These are phyloP conservation scores for Hirtodrosophila alboralis DNA, from an alignment of 2,888 invertebrate genomes.

Conservation along the genomic window DNA sequence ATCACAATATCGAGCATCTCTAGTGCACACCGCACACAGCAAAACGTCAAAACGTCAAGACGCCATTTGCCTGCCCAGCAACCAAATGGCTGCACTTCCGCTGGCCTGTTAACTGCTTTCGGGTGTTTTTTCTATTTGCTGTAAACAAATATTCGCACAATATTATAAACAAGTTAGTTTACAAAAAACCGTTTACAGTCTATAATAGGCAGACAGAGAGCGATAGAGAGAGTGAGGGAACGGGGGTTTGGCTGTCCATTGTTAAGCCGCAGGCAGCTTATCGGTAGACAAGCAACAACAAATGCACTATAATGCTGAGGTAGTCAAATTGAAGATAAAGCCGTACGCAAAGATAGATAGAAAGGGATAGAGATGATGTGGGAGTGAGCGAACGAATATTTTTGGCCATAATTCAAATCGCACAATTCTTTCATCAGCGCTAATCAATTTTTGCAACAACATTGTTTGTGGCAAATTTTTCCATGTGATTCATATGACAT, in stretches of 20 bases:
- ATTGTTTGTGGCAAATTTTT: constrained; percentile 21
- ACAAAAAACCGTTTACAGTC: constrained; percentile 25
- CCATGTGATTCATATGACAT: constrained; percentile 43
- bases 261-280: constrained; percentile 14
- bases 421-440: constrained; percentile 20
- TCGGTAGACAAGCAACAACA: constrained; percentile 13
- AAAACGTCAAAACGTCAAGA: background rate
- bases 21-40: constrained; percentile 21
- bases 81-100: constrained; percentile 2
- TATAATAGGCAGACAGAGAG: background rate
- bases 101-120: background rate
- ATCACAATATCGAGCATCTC: too few relatives aligned
- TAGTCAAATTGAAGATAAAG: constrained; percentile 7
- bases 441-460: constrained; percentile 32
- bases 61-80: constrained; percentile 1
- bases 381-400: background rate
- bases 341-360: background rate
- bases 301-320: constrained; percentile 37
- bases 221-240: background rate
- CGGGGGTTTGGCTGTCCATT: background rate
- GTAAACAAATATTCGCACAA: constrained; percentile 11
- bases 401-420: constrained; percentile 7
- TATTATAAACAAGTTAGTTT: constrained; percentile 6
- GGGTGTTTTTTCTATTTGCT: background rate
- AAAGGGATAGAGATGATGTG: background rate